phyloP scores from a whole-genome alignment of 2,888 invertebrate species.

The Charanyca ferruginea region DNA sequence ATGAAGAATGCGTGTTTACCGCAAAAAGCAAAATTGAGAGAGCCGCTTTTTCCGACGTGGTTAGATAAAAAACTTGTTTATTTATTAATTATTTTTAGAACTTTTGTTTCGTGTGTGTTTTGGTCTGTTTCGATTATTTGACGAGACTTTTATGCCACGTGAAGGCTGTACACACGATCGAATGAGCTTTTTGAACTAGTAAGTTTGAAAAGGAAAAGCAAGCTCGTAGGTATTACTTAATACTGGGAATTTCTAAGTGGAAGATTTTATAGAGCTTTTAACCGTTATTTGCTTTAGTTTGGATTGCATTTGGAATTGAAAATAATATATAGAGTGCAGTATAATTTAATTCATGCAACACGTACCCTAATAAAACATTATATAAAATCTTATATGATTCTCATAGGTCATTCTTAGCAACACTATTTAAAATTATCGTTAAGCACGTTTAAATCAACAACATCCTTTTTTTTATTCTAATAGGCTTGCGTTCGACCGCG shows the following conservation, averaged over 20 bases:
- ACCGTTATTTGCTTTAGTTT: not conserved
- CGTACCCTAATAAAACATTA: too few relatives aligned
- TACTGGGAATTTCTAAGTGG: not conserved
- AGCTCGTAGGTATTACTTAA: not conserved
- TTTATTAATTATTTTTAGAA: not conserved
- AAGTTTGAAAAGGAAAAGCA: too few relatives aligned
- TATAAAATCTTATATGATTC: not conserved
- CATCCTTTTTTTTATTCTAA: too few relatives aligned
- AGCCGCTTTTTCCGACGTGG: conserved; percentile 7
- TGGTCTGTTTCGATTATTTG: not conserved
- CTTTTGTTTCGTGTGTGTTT: conserved; percentile 2
- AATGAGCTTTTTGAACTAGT: not conserved
- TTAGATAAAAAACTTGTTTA: conserved; percentile 4
- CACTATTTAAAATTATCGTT: not conserved
- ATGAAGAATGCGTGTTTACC: conserved; percentile 4
- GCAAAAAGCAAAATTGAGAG: conserved; percentile 20
- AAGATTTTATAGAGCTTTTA: not conserved
- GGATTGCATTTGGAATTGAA: not conserved
- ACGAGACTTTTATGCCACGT: not conserved
- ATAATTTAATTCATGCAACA: too few relatives aligned
- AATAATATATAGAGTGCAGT: not conserved
- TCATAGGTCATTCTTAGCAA: not conserved
- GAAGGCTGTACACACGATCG: not conserved
- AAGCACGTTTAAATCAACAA: too few relatives aligned
- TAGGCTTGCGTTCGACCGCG: too few relatives aligned